Evolutionary conservation across 2,888 invertebrate genomes (phyloP), one percentile per base, ranked within the genome.

Genomic region (Sthenelais limicola): DNA sequence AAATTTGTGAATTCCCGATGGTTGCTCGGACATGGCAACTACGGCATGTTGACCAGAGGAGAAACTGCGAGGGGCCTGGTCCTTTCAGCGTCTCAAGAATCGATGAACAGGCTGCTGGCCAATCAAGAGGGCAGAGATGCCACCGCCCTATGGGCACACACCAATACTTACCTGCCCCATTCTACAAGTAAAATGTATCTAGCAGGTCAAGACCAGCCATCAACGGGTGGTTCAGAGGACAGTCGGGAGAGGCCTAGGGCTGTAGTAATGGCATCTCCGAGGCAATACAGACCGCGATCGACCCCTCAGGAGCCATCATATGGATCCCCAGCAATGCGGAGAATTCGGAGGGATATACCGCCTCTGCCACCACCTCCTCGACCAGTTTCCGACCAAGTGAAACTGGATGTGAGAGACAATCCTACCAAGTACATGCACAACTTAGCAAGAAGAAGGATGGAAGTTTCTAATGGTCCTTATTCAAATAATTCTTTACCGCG

Each of bases 391-490:
- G 52, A 52, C 52, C 24, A 30, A 26, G 52, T 15, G n/a, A 15
- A 26, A 15, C 21, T 52, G 52, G 28, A 52, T n/a, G 52, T 24
- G 3, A 26, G 3, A 7, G 52, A 52, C 26, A 26, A 52, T 30
- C 28, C 52, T 3, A 24, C 24, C 21, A 52, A 26, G 28, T 26
- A 52, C 52, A 52, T 26, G 28, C 52, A 52, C 7, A 52, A 26
- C 24, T 24, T 52, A 3, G 21, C 52, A 24, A 5, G 21, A 7
- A 18, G 62, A 58, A 49, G 58, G 75, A 33, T 83, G 83, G 83
- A n/a, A n/a, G n/a, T n/a, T n/a, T n/a, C n/a, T n/a, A n/a, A n/a
- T n/a, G n/a, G n/a, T n/a, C n/a, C n/a, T n/a, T n/a, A n/a, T n/a
- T n/a, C n/a, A n/a, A n/a, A n/a, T n/a, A n/a, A n/a, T n/a, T n/a